Evolutionary conservation across 92 coral and sea anemone species (phyloP).

Genomic region (Siderastrea siderea): DNA sequence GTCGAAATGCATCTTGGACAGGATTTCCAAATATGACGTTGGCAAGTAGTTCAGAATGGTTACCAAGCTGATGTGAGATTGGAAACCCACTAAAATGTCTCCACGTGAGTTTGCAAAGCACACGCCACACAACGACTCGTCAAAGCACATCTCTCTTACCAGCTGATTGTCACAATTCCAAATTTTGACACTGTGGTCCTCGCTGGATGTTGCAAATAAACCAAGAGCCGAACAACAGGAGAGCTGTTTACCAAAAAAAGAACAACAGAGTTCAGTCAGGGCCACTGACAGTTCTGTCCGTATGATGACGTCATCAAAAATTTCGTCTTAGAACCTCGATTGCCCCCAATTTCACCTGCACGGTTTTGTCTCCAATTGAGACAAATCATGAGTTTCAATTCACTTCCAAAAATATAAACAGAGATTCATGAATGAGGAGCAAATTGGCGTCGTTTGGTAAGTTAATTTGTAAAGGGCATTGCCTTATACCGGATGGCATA

Average conservation of each 20-base stretch:
- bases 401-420: too few species aligned
- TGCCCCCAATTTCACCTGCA: too few species aligned
- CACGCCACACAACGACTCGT: constrained; percentile 94
- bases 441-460: too few species aligned
- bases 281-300: too few species aligned
- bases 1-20: constrained; percentile 85
- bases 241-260: constrained; percentile 52
- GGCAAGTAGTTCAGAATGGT: constrained; percentile 90
- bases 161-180: constrained; percentile 97
- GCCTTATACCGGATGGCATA: too few species aligned
- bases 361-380: too few species aligned
- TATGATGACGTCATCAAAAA: too few species aligned
- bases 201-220: constrained; percentile 97
- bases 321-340: too few species aligned
- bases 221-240: constrained; percentile 89
- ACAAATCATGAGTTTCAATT: too few species aligned
- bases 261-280: background rate
- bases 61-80: constrained; percentile 94
- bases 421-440: too few species aligned
- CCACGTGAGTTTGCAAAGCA: constrained; percentile 98
- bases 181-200: constrained; percentile 90
- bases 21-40: constrained; percentile 76
- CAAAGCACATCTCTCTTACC: constrained; percentile 90
- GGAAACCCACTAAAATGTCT: constrained; percentile 97
- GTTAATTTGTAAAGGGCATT: too few species aligned